phyloP scores from a whole-genome alignment of 2,797 vertebrate species.

The Halcyon badia region DNA sequence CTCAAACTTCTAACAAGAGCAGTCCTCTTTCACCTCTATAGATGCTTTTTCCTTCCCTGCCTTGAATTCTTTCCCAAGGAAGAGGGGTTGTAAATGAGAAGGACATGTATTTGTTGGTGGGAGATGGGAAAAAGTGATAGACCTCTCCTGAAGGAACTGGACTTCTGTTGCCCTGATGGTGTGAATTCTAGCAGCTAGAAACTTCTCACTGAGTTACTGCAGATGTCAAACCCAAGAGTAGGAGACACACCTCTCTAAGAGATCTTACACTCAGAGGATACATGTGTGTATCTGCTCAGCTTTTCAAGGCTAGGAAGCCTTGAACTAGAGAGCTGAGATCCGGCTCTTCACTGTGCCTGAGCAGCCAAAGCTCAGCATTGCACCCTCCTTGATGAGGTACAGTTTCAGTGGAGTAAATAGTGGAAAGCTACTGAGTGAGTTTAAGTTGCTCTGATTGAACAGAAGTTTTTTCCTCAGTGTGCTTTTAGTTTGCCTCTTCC shows the following conservation, averaged over 20 bases:
- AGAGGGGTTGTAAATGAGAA: not conserved
- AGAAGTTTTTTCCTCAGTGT: not conserved
- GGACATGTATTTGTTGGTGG: not conserved
- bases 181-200: not conserved
- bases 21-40: not conserved
- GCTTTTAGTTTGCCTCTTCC: not conserved
- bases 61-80: not conserved
- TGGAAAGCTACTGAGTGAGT: not conserved
- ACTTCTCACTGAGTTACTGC: not conserved
- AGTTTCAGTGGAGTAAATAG: not conserved
- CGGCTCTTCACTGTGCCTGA: not conserved
- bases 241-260: not conserved
- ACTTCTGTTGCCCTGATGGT: not conserved
- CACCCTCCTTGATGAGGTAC: not conserved
- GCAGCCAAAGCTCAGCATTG: not conserved
- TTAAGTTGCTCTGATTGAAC: not conserved
- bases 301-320: not conserved
- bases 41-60: not conserved
- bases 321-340: not conserved
- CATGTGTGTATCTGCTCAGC: not conserved
- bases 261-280: not conserved
- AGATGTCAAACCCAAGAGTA: not conserved
- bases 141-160: not conserved
- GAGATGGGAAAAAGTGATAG: not conserved
- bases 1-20: not conserved